phyloP scores from a whole-genome alignment of 2,113 vertebrate species.

The Sprattus sprattus region DNA sequence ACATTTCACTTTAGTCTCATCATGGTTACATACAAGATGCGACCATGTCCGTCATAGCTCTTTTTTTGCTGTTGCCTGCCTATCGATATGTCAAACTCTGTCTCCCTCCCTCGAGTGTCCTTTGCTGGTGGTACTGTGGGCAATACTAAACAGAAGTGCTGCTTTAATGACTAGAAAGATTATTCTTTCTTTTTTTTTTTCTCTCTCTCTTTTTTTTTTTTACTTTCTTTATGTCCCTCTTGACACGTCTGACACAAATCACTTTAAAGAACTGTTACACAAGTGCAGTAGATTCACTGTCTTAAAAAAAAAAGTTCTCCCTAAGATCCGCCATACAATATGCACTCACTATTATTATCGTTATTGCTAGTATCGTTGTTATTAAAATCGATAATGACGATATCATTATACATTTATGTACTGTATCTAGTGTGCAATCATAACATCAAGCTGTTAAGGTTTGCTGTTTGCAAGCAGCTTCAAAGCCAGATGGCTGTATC shows the following conservation, averaged over 20 bases:
- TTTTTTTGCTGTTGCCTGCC: constrained; percentile 6
- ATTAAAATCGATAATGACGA: constrained; percentile 15
- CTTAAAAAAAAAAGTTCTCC: constrained; percentile 53
- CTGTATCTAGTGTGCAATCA: constrained; percentile 77
- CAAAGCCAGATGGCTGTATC: constrained; percentile 74
- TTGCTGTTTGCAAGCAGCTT: constrained; percentile 62
- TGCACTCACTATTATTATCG: constrained; percentile 51
- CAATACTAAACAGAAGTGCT: constrained; percentile 62
- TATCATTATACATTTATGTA: constrained; percentile 61
- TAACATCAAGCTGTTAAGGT: constrained; percentile 70
- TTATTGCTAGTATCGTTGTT: constrained; percentile 41
- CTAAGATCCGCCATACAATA: constrained; percentile 63
- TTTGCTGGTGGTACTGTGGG: constrained; percentile 70
- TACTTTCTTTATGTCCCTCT: constrained; percentile 49
- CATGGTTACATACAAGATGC: neutral
- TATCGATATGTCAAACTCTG: neutral
- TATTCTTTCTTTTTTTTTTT: constrained; percentile 33
- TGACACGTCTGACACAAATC: constrained; percentile 32
- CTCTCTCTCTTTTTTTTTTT: constrained; percentile 40
- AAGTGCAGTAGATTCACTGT: constrained; percentile 42
- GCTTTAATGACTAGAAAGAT: constrained; percentile 56
- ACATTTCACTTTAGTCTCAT: constrained; percentile 15
- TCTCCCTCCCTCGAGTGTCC: neutral
- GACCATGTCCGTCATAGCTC: neutral
- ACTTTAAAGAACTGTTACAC: constrained; percentile 41